Evolutionary conservation across 2,888 invertebrate species (phyloP).

Genomic region (Pasiphila rectangulata): DNA sequence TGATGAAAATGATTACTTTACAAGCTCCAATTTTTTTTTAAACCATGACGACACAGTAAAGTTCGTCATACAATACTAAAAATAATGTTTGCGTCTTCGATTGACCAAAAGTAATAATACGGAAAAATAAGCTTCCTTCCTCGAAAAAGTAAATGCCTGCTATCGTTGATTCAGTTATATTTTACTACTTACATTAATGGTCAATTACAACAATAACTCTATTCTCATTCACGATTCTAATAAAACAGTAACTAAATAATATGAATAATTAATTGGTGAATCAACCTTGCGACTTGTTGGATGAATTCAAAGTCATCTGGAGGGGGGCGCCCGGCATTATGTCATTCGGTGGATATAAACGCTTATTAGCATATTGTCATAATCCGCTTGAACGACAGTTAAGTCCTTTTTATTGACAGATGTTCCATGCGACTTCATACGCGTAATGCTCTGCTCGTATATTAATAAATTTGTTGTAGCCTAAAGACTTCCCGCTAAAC

Average conservation of each 20-base stretch:
- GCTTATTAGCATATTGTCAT: conserved; percentile 26
- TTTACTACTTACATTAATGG: not conserved
- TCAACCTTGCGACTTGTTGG: conserved; percentile 43
- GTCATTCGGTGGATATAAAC: conserved; percentile 43
- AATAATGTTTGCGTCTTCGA: no score
- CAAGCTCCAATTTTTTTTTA: no score
- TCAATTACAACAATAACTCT: conserved; percentile 11
- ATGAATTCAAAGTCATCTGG: conserved; percentile 53
- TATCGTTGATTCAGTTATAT: conserved; percentile 10
- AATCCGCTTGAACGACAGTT: no score
- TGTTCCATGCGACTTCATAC: no score
- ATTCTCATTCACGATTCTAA: conserved; percentile 15
- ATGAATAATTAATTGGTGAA: conserved; percentile 50
- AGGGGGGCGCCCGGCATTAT: conserved; percentile 38
- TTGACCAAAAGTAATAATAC: no score
- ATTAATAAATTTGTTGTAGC: no score
- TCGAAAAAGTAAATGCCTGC: not conserved
- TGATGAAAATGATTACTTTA: no score
- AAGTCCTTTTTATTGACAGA: no score
- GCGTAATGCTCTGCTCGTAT: no score
- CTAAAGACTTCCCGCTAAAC: no score
- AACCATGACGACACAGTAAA: no score
- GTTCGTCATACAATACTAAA: no score
- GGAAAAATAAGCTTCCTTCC: not conserved
- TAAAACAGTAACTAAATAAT: conserved; percentile 25